A percentile compares a stretch with the other conserved stretches of the same genome.
Conservation (phyloP, 1,140 invertebrate genomes). For the Protaetia brevitarsis region DNA sequence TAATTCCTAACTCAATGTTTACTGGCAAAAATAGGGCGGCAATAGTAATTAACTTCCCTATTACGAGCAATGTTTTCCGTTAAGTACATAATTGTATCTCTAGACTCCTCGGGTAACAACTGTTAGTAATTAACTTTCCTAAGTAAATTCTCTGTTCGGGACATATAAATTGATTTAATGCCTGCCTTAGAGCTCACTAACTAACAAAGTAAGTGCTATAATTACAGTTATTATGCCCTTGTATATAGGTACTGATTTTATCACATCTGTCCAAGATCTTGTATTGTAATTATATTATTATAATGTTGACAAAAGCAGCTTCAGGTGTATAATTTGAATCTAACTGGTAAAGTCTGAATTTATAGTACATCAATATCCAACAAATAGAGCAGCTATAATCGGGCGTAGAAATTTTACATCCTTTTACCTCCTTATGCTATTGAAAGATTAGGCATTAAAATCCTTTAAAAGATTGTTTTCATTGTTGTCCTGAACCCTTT, state of each 20-base stretch:
- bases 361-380: no score
- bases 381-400: no score
- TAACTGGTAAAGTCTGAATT: no score
- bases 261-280: neutral
- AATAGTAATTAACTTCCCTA: neutral
- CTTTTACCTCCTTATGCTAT: no score
- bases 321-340: no score
- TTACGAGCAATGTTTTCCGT: neutral
- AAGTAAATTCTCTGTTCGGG: neutral
- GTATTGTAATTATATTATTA: no score
- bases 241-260: neutral
- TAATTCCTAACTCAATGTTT: neutral
- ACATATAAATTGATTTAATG: conserved; percentile 11
- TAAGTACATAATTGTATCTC: conserved; percentile 13
- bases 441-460: no score
- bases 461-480: no score
- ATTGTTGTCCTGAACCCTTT: no score
- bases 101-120: conserved; percentile 6
- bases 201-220: neutral
- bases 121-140: conserved; percentile 1
- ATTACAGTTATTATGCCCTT: neutral
- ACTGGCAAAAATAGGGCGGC: neutral
- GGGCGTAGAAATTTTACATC: no score
- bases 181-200: neutral
- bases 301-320: no score